phyloP scores from a whole-genome alignment of 1,140 invertebrate genomes.

The Alviniconcha marisindica region DNA sequence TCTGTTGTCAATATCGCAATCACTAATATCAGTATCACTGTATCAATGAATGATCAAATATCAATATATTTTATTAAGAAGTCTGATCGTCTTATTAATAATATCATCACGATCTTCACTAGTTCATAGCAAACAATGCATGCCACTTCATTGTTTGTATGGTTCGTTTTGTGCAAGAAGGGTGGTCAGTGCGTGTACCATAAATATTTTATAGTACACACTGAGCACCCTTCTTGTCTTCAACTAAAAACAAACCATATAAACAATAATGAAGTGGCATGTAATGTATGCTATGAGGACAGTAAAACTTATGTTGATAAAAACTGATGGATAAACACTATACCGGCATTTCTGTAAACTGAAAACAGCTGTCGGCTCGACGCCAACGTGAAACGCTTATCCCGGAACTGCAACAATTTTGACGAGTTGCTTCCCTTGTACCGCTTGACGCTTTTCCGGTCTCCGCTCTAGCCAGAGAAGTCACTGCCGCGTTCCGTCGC shows the following conservation, averaged over 20 bases:
- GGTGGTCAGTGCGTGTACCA: neutral
- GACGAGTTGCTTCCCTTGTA: neutral
- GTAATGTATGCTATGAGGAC: neutral
- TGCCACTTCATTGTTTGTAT: neutral
- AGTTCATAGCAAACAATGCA: neutral
- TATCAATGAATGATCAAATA: no score
- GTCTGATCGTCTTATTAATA: no score
- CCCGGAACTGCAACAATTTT: neutral
- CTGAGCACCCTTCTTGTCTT: neutral
- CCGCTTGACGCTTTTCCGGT: no score
- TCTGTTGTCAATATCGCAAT: no score
- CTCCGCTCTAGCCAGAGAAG: no score
- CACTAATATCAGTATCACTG: no score
- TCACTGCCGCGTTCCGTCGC: no score
- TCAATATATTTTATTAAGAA: no score
- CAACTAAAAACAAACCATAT: neutral
- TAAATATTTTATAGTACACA: neutral
- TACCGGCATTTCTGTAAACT: constrained; percentile 16
- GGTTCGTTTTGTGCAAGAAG: neutral
- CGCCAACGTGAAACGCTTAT: neutral
- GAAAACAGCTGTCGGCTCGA: neutral
- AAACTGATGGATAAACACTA: no score
- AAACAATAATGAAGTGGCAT: neutral
- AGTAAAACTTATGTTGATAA: no score
- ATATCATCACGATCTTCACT: no score